These are phyloP conservation scores for Drosophila biarmipes DNA, from an alignment of 1,140 invertebrate species.

Conservation along the genomic window DNA sequence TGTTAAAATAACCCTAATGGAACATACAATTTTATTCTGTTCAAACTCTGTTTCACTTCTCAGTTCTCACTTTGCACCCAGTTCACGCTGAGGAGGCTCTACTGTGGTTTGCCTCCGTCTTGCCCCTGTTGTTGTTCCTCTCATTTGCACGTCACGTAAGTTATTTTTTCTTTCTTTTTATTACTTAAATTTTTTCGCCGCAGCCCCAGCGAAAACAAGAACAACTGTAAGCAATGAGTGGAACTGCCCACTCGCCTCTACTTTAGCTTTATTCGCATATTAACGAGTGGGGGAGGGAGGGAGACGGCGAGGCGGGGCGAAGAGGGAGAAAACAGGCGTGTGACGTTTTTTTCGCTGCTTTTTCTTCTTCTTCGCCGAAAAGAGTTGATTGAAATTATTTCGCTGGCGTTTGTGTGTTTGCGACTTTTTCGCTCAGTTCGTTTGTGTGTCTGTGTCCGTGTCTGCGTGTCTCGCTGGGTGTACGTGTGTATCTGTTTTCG, in stretches of 20 bases:
- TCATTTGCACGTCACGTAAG: conserved; percentile 76
- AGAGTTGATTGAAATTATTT: conserved; percentile 83
- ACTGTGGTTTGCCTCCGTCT: conserved; percentile 45
- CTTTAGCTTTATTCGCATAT: conserved; percentile 57
- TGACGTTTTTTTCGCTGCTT: conserved; percentile 73
- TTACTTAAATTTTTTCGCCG: conserved; percentile 76
- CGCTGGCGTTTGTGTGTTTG: conserved; percentile 38
- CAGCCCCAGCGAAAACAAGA: conserved; percentile 42
- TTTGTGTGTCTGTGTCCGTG: conserved; percentile 37
- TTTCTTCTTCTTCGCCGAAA: conserved; percentile 55
- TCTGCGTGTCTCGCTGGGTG: conserved; percentile 24
- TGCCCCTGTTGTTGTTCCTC: conserved; percentile 34
- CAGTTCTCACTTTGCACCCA: neutral
- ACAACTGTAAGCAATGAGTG: conserved; percentile 46
- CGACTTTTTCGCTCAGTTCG: conserved; percentile 65
- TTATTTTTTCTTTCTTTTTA: conserved; percentile 52
- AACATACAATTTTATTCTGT: no score
- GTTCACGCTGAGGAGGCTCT: neutral
- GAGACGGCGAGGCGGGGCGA: conserved; percentile 11
- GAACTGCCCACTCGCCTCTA: conserved; percentile 38
- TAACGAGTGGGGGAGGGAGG: conserved; percentile 41
- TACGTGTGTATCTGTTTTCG: conserved; percentile 72
- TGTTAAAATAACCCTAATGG: no score
- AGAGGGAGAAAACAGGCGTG: conserved; percentile 55
- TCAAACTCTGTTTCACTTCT: neutral